Conservation (phyloP, 2,113 vertebrate genomes). For the Guaruba guarouba region DNA sequence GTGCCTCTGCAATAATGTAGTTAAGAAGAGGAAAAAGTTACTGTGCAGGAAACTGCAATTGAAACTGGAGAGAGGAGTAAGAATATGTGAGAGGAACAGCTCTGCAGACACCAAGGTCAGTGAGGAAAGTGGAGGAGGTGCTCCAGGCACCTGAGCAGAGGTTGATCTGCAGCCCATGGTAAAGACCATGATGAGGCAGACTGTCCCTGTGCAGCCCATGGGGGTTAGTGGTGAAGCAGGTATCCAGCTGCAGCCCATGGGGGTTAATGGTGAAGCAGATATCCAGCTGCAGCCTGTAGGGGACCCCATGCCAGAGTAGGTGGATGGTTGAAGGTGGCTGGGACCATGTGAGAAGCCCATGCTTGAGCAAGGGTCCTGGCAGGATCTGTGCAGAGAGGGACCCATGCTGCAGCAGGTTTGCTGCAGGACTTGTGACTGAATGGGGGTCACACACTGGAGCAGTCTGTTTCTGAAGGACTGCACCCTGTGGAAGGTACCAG, state of each 20-base stretch:
- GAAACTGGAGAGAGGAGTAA: not conserved
- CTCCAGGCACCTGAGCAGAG: not conserved
- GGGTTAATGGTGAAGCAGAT: not conserved
- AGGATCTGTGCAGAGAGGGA: not conserved
- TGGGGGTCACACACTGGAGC: not conserved
- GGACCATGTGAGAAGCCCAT: not conserved
- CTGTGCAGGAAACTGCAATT: not conserved
- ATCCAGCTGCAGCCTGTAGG: not conserved
- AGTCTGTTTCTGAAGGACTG: not conserved
- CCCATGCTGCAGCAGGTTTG: not conserved
- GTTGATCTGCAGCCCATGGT: not conserved
- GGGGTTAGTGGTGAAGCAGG: not conserved
- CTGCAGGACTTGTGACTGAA: not conserved
- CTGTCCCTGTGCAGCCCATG: not conserved
- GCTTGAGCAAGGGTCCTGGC: not conserved
- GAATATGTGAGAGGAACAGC: not conserved
- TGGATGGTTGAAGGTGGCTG: not conserved
- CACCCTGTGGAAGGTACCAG: fast-evolving
- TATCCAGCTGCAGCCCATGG: not conserved
- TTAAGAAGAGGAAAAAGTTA: not conserved
- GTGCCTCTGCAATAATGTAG: fast-evolving
- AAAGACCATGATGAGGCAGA: not conserved
- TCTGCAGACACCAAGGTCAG: not conserved
- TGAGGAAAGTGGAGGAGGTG: not conserved
- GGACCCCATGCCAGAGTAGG: not conserved